Conservation (phyloP, 2,888 invertebrate genomes). For the Poecilobothrus nobilitatus region DNA sequence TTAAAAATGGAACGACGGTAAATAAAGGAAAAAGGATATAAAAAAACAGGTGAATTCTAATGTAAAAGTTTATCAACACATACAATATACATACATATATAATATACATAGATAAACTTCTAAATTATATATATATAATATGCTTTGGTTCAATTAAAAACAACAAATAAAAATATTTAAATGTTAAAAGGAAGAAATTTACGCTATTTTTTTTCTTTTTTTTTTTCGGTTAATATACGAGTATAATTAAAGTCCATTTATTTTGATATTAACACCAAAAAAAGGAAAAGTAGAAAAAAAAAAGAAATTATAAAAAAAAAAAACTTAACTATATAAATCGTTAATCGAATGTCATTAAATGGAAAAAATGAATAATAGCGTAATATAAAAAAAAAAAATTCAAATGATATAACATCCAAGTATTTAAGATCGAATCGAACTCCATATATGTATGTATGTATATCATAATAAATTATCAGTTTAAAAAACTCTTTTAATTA, state of each 20-base stretch:
- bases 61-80: neutral
- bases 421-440: too few species aligned
- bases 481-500: too few species aligned
- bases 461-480: too few species aligned
- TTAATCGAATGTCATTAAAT: neutral
- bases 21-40: neutral
- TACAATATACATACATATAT: neutral
- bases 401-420: too few species aligned
- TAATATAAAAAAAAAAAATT: neutral
- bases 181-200: neutral
- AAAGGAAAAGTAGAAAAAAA: neutral
- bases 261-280: slow-evolving; percentile 4
- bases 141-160: neutral
- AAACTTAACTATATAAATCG: neutral
- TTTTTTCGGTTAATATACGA: neutral
- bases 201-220: neutral
- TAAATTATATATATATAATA: too few species aligned
- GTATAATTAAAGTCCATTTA: slow-evolving; percentile 1
- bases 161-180: neutral
- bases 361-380: neutral
- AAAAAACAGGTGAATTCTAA: neutral
- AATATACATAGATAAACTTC: too few species aligned
- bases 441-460: too few species aligned
- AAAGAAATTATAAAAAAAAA: too few species aligned
- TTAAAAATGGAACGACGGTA: neutral